phyloP scores from a whole-genome alignment of 2,888 invertebrate genomes.

The Sceliomorpha sp. region DNA sequence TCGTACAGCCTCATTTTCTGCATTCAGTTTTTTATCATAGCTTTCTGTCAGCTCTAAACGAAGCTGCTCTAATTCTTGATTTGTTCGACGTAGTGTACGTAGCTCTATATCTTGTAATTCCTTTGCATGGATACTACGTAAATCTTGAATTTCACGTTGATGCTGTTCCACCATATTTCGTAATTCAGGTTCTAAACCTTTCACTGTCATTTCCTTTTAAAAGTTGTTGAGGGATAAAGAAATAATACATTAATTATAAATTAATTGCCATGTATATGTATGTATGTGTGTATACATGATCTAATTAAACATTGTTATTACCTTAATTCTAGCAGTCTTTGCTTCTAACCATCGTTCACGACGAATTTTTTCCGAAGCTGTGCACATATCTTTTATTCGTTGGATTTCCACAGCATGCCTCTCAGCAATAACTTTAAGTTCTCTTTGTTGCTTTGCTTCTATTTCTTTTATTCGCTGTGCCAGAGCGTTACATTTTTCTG shows the following conservation, averaged over 20 bases:
- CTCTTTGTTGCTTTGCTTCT: conserved; percentile 85
- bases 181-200: conserved; percentile 92
- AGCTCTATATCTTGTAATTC: conserved; percentile 85
- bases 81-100: conserved; percentile 83
- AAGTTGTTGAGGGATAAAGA: no score
- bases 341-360: conserved; percentile 91
- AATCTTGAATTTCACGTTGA: conserved; percentile 86
- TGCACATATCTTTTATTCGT: conserved; percentile 88
- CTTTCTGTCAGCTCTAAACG: conserved; percentile 84
- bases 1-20: conserved; percentile 83
- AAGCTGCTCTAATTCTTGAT: conserved; percentile 83
- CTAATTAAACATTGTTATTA: no score
- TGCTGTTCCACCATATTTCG: conserved; percentile 89
- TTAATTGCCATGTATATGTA: no score
- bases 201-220: conserved; percentile 93
- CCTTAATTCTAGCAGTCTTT: conserved; percentile 93
- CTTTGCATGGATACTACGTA: conserved; percentile 85
- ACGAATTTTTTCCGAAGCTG: conserved; percentile 88
- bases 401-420: conserved; percentile 88
- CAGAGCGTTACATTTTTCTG: conserved; percentile 87
- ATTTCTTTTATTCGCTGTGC: conserved; percentile 85
- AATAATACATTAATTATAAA: no score
- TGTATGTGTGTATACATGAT: not conserved
- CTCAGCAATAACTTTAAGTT: conserved; percentile 87
- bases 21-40: conserved; percentile 84